Evolutionary conservation across 1,140 invertebrate species (phyloP).

Genomic region (Saccostrea echinata): DNA sequence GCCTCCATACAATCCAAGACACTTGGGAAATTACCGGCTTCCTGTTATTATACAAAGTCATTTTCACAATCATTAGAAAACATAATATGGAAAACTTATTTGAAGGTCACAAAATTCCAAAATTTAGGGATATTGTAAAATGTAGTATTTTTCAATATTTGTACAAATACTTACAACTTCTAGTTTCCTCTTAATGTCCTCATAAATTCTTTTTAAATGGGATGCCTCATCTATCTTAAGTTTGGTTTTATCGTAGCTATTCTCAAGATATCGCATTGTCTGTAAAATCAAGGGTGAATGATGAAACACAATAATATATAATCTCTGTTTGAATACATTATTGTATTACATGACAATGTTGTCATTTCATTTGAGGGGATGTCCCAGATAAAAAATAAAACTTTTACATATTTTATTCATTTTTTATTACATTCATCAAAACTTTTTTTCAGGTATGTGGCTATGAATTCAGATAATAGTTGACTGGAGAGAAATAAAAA

Average conservation of each 20-base stretch:
- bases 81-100: neutral
- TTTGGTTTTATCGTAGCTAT: constrained; percentile 79
- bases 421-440: no score
- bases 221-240: constrained; percentile 80
- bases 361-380: no score
- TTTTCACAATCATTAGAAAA: neutral
- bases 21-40: constrained; percentile 74
- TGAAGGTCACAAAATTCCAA: neutral
- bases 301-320: neutral
- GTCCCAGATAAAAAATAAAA: no score
- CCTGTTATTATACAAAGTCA: constrained; percentile 56
- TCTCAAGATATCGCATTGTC: constrained; percentile 79
- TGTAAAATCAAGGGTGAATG: constrained; percentile 57
- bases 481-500: no score
- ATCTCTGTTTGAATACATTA: no score
- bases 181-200: constrained; percentile 78
- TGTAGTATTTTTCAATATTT: neutral
- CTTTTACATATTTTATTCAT: no score
- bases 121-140: neutral
- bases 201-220: constrained; percentile 79
- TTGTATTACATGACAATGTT: no score
- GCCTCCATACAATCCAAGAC: constrained; percentile 74
- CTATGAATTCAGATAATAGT: no score
- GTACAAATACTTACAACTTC: constrained; percentile 67
- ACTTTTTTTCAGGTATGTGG: no score